Evolutionary conservation across 1,140 invertebrate genomes (phyloP).

Genomic region (Bombus fervidus): DNA sequence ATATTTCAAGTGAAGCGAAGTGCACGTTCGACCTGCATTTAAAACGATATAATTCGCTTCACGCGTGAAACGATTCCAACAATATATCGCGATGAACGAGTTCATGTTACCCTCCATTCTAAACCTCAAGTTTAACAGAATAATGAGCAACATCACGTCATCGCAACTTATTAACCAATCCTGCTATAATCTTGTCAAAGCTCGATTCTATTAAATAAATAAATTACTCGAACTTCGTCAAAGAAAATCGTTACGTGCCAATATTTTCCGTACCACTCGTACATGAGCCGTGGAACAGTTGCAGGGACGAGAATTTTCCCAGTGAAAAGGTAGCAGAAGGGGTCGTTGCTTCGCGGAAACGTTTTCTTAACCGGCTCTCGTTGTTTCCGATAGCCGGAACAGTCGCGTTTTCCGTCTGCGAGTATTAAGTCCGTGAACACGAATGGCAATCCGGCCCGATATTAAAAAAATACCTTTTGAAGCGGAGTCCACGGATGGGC

Average conservation of each 20-base stretch:
- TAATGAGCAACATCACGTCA: not conserved
- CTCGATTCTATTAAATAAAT: not conserved
- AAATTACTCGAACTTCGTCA: not conserved
- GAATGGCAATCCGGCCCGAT: slow-evolving; percentile 38
- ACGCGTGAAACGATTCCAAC: not conserved
- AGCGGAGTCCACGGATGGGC: slow-evolving; percentile 28
- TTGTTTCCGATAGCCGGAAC: slow-evolving; percentile 29
- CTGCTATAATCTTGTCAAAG: not conserved
- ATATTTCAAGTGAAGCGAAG: not conserved
- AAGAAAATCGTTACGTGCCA: not conserved
- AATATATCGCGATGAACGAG: not conserved
- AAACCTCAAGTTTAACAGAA: not conserved
- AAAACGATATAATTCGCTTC: not conserved
- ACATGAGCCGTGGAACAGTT: not conserved
- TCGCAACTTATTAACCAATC: not conserved
- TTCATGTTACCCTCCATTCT: not conserved
- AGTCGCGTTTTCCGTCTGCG: not conserved
- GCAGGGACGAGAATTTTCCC: not conserved
- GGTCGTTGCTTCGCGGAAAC: not conserved
- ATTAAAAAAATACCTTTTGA: slow-evolving; percentile 48
- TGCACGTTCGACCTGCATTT: not conserved
- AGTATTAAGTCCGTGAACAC: slow-evolving; percentile 42
- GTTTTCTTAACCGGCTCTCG: slow-evolving; percentile 10
- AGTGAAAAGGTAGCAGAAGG: not conserved
- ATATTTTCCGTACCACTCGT: not conserved